A percentile compares a stretch with the other conserved stretches of the same genome.
Conservation (phyloP, 2,797 vertebrate species). For the Lindbergichthys nudifrons region DNA sequence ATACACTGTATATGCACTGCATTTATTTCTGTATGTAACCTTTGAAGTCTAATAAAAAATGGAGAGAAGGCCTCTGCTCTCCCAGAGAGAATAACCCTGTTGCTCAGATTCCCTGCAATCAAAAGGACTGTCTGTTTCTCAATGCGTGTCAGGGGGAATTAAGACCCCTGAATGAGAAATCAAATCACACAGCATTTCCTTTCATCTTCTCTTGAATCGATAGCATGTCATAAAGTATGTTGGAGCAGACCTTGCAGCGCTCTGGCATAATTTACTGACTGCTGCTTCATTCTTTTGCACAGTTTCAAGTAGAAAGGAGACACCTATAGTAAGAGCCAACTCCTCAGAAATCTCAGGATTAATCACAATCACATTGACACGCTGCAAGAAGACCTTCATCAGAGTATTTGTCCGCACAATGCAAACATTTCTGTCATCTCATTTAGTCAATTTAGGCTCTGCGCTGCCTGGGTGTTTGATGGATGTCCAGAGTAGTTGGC, state of each 20-base stretch:
- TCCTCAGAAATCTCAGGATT: constrained; percentile 39
- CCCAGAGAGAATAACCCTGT: constrained; percentile 69
- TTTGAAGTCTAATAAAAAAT: constrained; percentile 79
- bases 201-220: constrained; percentile 79
- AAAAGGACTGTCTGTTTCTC: constrained; percentile 72
- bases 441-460: constrained; percentile 68
- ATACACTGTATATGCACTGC: constrained; percentile 55
- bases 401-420: constrained; percentile 59
- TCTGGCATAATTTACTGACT: constrained; percentile 43
- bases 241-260: constrained; percentile 46
- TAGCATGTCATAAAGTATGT: constrained; percentile 71
- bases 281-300: constrained; percentile 27
- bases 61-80: constrained; percentile 70
- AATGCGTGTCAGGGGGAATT: constrained; percentile 69
- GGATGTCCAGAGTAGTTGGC: constrained; percentile 67
- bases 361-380: constrained; percentile 41
- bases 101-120: constrained; percentile 76
- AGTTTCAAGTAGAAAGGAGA: constrained; percentile 36
- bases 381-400: constrained; percentile 50
- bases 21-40: constrained; percentile 66
- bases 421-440: constrained; percentile 65
- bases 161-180: constrained; percentile 73
- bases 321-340: constrained; percentile 22
- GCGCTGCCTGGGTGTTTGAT: constrained; percentile 59
- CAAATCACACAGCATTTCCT: constrained; percentile 74